phyloP scores from a whole-genome alignment of 1,140 invertebrate genomes.

The Bicyclus anynana region DNA sequence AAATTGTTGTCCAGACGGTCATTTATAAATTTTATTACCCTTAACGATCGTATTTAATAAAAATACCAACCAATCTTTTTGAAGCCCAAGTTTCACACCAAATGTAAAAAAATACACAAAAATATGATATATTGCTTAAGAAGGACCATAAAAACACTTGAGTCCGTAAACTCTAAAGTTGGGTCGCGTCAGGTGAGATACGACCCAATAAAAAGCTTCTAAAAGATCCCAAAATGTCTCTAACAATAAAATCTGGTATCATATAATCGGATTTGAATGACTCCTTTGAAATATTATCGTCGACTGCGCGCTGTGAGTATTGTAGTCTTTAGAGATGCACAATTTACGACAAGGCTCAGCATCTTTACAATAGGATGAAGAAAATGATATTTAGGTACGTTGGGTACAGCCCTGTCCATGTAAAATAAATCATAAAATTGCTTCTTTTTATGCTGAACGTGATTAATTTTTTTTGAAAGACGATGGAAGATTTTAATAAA shows the following conservation, averaged over 20 bases:
- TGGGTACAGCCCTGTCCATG: slow-evolving; percentile 16
- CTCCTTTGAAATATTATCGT: slow-evolving; percentile 15
- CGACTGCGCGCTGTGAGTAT: slow-evolving; percentile 11
- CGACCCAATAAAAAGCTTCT: neutral
- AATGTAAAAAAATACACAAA: too few relatives aligned
- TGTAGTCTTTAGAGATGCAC: slow-evolving; percentile 15
- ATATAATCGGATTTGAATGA: slow-evolving; percentile 40
- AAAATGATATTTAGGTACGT: neutral
- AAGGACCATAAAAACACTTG: too few relatives aligned
- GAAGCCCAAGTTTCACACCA: too few relatives aligned
- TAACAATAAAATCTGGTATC: slow-evolving; percentile 27
- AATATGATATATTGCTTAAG: too few relatives aligned
- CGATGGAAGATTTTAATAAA: too few relatives aligned
- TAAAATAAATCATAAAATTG: slow-evolving; percentile 41
- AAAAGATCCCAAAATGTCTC: neutral
- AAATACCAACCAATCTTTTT: too few relatives aligned
- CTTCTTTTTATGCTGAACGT: too few relatives aligned
- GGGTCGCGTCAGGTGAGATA: neutral
- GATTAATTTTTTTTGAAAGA: too few relatives aligned
- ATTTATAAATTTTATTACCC: too few relatives aligned
- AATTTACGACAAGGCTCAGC: slow-evolving; percentile 32
- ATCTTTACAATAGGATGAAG: slow-evolving; percentile 28
- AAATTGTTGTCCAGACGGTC: too few relatives aligned
- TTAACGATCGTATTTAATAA: too few relatives aligned
- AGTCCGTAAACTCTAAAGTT: neutral